Conservation (phyloP, 2,888 invertebrate genomes). For the Schizaphis graminum region DNA sequence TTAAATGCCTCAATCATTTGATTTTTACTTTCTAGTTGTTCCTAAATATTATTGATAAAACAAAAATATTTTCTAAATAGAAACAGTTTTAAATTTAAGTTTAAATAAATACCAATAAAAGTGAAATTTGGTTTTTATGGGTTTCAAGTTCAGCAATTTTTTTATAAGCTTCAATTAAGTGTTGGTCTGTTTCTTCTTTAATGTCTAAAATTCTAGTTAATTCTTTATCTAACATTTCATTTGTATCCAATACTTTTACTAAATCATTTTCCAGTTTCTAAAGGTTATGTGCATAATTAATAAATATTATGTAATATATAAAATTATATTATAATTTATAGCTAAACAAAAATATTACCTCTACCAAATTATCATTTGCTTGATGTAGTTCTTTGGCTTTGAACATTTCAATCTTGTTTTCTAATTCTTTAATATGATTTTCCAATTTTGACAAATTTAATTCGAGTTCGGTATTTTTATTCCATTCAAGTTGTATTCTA, state of each 20-base stretch:
- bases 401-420: conserved; percentile 43
- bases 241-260: conserved; percentile 49
- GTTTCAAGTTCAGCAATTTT: conserved; percentile 34
- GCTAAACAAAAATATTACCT: conserved; percentile 31
- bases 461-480: conserved; percentile 51
- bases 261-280: conserved; percentile 55
- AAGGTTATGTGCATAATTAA: not conserved
- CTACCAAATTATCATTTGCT: conserved; percentile 14
- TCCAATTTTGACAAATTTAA: conserved; percentile 31
- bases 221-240: conserved; percentile 55
- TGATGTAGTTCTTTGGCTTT: conserved; percentile 32
- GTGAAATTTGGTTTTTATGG: not conserved
- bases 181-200: conserved; percentile 61
- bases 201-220: conserved; percentile 58
- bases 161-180: conserved; percentile 43
- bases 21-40: conserved; percentile 51
- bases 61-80: not conserved
- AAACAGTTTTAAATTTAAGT: not conserved
- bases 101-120: conserved; percentile 51
- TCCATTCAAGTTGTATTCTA: conserved; percentile 37
- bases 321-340: not conserved
- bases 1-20: conserved; percentile 23
- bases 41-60: conserved; percentile 34
- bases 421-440: conserved; percentile 52
- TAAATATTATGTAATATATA: not conserved